Conservation (phyloP, 2,113 vertebrate species). For the Urocitellus parryii region DNA sequence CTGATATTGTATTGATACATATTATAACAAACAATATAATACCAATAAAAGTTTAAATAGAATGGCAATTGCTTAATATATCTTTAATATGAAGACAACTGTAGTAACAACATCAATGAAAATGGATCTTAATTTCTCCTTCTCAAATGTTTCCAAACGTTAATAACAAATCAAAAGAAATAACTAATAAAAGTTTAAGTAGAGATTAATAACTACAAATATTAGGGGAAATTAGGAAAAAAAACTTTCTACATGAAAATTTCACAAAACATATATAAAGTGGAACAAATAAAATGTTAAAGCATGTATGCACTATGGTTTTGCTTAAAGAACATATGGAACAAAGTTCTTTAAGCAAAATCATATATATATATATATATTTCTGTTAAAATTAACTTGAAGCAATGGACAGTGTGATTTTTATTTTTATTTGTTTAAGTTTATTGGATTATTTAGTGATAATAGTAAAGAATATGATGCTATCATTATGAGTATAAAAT, state of each 20-base stretch:
- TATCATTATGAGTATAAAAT: neutral
- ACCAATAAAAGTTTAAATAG: too few relatives aligned
- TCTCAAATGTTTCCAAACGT: too few relatives aligned
- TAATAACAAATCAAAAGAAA: too few relatives aligned
- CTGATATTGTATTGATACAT: neutral
- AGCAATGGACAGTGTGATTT: neutral
- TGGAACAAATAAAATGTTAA: neutral
- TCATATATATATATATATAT: neutral
- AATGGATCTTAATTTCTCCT: too few relatives aligned
- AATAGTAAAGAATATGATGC: neutral
- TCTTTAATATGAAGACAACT: too few relatives aligned
- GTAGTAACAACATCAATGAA: too few relatives aligned
- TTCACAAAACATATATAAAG: neutral
- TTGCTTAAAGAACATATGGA: neutral
- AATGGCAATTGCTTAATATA: too few relatives aligned
- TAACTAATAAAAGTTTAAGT: too few relatives aligned
- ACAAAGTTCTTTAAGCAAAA: too few relatives aligned
- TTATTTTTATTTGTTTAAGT: neutral
- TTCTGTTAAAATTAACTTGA: neutral
- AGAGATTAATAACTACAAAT: neutral
- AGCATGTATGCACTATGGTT: neutral
- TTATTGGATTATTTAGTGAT: neutral
- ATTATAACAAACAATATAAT: neutral
- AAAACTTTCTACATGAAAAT: neutral
- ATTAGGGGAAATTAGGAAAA: neutral